These are phyloP conservation scores for Gallinago undulata DNA, from an alignment of 2,113 vertebrate genomes.

Conservation along the genomic window DNA sequence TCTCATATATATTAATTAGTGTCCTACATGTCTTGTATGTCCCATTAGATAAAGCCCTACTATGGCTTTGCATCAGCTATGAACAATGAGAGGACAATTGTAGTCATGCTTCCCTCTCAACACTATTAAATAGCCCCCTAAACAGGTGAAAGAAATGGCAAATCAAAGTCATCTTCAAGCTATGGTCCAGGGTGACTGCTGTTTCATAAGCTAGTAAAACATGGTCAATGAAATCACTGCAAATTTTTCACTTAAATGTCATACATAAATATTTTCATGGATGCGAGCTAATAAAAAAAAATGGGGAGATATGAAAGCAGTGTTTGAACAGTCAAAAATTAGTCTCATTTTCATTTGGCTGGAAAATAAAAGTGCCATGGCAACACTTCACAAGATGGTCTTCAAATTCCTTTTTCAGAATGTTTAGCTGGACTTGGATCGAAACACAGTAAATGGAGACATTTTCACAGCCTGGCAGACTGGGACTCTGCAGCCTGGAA, in stretches of 20 bases:
- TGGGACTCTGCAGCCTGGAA: neutral
- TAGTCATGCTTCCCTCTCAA: neutral
- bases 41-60: neutral
- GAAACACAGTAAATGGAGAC: slow-evolving; percentile 23
- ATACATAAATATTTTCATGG: neutral
- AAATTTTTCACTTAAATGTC: neutral
- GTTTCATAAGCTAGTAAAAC: neutral
- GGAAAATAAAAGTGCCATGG: neutral
- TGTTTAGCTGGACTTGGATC: neutral
- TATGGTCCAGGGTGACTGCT: neutral
- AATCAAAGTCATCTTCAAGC: neutral
- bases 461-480: slow-evolving; percentile 16
- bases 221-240: neutral
- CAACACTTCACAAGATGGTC: neutral
- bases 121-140: neutral
- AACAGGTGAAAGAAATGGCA: neutral
- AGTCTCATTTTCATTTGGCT: neutral
- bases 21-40: neutral
- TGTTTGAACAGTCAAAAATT: neutral
- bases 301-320: neutral
- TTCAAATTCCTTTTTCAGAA: neutral
- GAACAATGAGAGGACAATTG: neutral
- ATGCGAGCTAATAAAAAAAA: neutral
- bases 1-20: neutral
- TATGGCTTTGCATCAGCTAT: neutral